These are phyloP conservation scores for Aythya baeri DNA, from an alignment of 2,113 vertebrate genomes.

Conservation along the genomic window DNA sequence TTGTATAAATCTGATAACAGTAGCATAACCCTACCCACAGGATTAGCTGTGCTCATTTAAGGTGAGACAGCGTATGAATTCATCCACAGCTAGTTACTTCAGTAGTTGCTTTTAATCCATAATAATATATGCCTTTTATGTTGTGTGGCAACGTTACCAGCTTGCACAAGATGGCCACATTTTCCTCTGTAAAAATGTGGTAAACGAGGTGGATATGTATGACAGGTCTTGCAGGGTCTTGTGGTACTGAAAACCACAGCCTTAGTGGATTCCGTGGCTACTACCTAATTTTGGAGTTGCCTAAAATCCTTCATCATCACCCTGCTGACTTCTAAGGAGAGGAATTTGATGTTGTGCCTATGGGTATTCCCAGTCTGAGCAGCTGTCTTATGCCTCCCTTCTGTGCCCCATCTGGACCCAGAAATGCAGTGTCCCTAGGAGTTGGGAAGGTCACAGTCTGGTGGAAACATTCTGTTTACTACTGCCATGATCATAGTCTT, in stretches of 20 bases:
- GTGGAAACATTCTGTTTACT: rapidly evolving
- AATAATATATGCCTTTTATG: background rate
- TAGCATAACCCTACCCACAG: background rate
- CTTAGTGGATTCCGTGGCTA: background rate
- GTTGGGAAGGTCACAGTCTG: background rate
- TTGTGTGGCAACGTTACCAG: rapidly evolving
- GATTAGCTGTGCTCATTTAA: background rate
- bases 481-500: background rate
- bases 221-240: background rate
- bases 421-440: background rate
- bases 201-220: background rate
- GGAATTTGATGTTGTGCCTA: background rate
- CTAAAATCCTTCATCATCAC: background rate
- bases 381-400: background rate
- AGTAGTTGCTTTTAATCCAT: background rate
- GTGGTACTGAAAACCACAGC: background rate
- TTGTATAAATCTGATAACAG: background rate
- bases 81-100: background rate
- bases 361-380: background rate
- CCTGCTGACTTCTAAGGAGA: background rate
- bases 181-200: background rate
- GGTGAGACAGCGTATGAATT: background rate
- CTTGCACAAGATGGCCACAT: background rate
- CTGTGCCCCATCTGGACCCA: background rate
- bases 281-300: background rate